phyloP scores from a whole-genome alignment of 2,797 vertebrate genomes.

The Simalia tracyae region DNA sequence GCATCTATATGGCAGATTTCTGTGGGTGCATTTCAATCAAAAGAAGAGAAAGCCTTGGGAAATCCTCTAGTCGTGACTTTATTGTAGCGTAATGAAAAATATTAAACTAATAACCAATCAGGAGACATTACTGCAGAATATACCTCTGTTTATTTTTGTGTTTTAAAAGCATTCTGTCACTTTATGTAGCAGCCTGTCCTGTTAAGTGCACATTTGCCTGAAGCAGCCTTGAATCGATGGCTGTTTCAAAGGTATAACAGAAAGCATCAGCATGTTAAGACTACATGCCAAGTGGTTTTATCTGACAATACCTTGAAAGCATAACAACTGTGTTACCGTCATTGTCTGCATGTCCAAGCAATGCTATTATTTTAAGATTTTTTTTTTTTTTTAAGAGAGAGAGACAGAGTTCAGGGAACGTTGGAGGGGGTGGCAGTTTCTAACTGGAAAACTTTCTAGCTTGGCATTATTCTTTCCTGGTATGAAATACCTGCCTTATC shows the following conservation, averaged over 20 bases:
- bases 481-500: conserved; percentile 25
- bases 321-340: conserved; percentile 5
- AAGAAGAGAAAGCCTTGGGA: neutral
- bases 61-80: neutral
- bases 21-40: neutral
- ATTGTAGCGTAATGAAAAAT: neutral
- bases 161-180: neutral
- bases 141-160: neutral
- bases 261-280: neutral
- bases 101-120: neutral
- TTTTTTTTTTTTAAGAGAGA: too few relatives aligned
- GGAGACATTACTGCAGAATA: neutral
- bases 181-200: conserved; percentile 19
- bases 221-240: neutral
- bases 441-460: neutral
- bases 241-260: neutral
- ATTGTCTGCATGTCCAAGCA: neutral
- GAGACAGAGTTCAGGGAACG: conserved; percentile 19
- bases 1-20: neutral
- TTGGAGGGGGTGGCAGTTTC: neutral
- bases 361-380: neutral
- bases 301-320: conserved; percentile 32
- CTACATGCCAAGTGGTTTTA: conserved; percentile 21
- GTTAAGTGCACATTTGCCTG: neutral
- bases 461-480: neutral